phyloP scores from a whole-genome alignment of 1,140 invertebrate species.

The Microplitis demolitor region DNA sequence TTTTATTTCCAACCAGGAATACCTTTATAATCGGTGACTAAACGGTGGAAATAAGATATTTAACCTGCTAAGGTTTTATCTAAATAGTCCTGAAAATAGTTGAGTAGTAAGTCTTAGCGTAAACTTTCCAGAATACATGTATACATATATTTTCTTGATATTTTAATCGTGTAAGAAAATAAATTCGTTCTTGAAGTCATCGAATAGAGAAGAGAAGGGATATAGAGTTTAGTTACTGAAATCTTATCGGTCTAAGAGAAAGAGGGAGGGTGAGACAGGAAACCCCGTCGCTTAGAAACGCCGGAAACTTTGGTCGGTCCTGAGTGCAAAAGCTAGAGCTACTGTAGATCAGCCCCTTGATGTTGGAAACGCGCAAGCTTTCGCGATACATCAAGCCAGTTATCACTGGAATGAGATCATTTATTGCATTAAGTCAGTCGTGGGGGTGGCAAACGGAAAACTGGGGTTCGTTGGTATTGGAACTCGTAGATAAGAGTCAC shows the following conservation, averaged over 20 bases:
- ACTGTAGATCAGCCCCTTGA: neutral
- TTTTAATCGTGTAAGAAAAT: conserved; percentile 19
- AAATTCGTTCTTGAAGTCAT: conserved; percentile 11
- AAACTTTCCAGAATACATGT: neutral
- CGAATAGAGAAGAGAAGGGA: neutral
- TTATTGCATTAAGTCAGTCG: conserved; percentile 50
- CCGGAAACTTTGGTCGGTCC: conserved; percentile 16
- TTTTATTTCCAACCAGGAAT: neutral
- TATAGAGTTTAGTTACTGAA: conserved; percentile 22
- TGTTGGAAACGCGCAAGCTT: conserved; percentile 11
- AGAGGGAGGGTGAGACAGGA: neutral
- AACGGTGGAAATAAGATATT: neutral
- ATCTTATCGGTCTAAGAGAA: conserved; percentile 12
- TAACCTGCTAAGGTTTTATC: neutral
- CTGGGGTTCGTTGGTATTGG: conserved; percentile 46
- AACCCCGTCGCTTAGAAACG: conserved; percentile 3
- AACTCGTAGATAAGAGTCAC: conserved; percentile 49
- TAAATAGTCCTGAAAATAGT: neutral
- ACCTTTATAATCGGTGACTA: neutral
- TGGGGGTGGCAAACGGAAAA: conserved; percentile 35
- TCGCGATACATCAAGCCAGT: conserved; percentile 53
- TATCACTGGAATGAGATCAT: conserved; percentile 56
- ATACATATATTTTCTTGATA: conserved; percentile 10
- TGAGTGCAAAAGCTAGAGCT: neutral
- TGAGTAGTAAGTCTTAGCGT: neutral